Evolutionary conservation across 2,113 vertebrate species (phyloP).

Genomic region (Poecile atricapillus): DNA sequence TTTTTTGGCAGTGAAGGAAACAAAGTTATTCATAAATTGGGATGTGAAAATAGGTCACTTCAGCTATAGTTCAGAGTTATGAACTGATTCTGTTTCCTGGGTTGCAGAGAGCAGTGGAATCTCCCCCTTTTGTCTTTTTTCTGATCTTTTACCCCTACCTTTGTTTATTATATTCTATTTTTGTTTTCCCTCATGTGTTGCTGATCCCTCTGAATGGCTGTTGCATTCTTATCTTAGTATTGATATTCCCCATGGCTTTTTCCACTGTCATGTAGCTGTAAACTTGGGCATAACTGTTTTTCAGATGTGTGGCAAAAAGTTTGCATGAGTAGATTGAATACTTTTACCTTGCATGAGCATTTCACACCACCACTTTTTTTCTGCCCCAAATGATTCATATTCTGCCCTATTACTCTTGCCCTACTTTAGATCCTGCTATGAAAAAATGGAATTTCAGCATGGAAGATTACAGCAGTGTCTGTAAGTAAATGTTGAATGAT

Average conservation of each 20-base stretch:
- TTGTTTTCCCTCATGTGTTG: not conserved
- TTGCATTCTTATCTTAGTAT: not conserved
- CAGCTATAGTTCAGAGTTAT: not conserved
- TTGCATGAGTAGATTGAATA: not conserved
- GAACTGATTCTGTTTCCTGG: not conserved
- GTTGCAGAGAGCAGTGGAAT: not conserved
- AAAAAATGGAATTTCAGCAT: slow-evolving; percentile 93
- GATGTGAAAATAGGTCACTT: not conserved
- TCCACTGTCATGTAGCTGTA: not conserved
- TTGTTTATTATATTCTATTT: not conserved
- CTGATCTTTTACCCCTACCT: not conserved
- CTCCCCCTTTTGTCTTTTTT: not conserved
- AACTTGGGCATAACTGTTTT: not conserved
- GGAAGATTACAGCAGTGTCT: slow-evolving; percentile 80
- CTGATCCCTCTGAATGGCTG: not conserved
- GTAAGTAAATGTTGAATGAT: slow-evolving; percentile 73
- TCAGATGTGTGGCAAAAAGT: not conserved
- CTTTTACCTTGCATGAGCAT: fast-evolving
- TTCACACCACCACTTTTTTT: not conserved
- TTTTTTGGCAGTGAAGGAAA: not conserved
- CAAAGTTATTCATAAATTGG: not conserved
- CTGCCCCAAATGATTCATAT: not conserved
- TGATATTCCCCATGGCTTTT: not conserved
- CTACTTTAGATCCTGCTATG: slow-evolving; percentile 80
- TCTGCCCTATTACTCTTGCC: slow-evolving; percentile 22